These are phyloP conservation scores for Synanthedon formicaeformis DNA, from an alignment of 2,888 invertebrate species.

Conservation along the genomic window DNA sequence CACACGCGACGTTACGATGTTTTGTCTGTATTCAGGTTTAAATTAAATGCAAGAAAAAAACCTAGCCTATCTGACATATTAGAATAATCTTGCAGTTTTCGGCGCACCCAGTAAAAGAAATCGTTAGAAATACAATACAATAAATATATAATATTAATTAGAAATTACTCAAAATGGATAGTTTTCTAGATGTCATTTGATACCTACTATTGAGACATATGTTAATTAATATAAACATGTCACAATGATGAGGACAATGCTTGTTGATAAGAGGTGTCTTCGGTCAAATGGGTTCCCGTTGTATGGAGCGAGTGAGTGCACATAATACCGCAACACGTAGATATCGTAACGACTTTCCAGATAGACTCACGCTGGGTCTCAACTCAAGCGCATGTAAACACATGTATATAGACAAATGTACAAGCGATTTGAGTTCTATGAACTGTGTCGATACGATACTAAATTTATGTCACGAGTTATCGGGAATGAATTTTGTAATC, in stretches of 20 bases:
- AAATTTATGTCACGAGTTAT: constrained; percentile 61
- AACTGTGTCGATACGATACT: constrained; percentile 57
- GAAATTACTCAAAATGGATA: too few relatives aligned
- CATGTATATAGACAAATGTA: constrained; percentile 21
- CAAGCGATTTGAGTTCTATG: constrained; percentile 53
- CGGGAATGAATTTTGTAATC: constrained; percentile 53
- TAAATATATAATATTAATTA: too few relatives aligned
- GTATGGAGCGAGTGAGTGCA: constrained; percentile 21
- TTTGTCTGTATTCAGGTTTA: too few relatives aligned
- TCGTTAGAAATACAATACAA: too few relatives aligned
- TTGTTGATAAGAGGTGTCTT: constrained; percentile 35
- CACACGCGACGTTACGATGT: too few relatives aligned
- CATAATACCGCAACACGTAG: constrained; percentile 44
- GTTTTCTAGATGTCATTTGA: too few relatives aligned
- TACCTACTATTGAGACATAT: constrained; percentile 9
- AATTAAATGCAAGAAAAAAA: too few relatives aligned
- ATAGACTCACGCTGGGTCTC: constrained; percentile 44
- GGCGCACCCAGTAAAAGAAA: too few relatives aligned
- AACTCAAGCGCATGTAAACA: constrained; percentile 39
- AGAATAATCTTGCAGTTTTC: too few relatives aligned
- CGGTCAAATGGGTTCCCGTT: constrained; percentile 22
- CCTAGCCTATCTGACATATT: too few relatives aligned
- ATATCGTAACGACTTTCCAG: constrained; percentile 58
- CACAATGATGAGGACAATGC: constrained; percentile 29
- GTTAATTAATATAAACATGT: constrained; percentile 40